phyloP scores from a whole-genome alignment of 2,797 vertebrate species.

The Rhadinocentrus ornatus region DNA sequence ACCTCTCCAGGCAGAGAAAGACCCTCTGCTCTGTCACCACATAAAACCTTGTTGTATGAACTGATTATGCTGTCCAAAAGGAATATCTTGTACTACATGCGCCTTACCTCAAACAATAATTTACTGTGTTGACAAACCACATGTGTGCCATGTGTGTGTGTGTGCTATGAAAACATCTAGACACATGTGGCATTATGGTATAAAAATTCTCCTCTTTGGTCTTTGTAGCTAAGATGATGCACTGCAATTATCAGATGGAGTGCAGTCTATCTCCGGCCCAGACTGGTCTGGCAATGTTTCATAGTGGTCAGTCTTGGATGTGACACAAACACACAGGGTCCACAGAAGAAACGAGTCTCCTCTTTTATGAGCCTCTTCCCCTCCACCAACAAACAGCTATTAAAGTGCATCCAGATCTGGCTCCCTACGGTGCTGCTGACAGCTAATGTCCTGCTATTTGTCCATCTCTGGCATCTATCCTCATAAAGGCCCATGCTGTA shows the following conservation, averaged over 20 bases:
- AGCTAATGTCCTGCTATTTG: slow-evolving; percentile 82
- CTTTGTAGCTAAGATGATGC: slow-evolving; percentile 38
- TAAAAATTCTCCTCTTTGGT: slow-evolving; percentile 18
- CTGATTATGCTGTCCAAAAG: slow-evolving; percentile 64
- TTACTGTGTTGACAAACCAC: slow-evolving; percentile 67
- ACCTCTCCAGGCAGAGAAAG: slow-evolving; percentile 73
- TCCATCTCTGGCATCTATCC: slow-evolving; percentile 81
- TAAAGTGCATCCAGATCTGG: slow-evolving; percentile 76
- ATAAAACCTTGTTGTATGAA: slow-evolving; percentile 73
- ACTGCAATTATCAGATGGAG: slow-evolving; percentile 45
- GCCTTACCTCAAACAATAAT: slow-evolving; percentile 45
- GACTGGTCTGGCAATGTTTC: slow-evolving; percentile 40
- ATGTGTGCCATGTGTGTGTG: background rate
- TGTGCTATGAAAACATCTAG: slow-evolving; percentile 14
- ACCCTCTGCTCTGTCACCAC: slow-evolving; percentile 71
- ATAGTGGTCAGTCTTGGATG: slow-evolving; percentile 48
- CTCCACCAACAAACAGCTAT: slow-evolving; percentile 74
- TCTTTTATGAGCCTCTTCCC: slow-evolving; percentile 79
- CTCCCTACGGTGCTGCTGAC: slow-evolving; percentile 77
- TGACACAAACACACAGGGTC: slow-evolving; percentile 62
- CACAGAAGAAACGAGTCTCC: slow-evolving; percentile 70
- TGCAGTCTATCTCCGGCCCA: slow-evolving; percentile 34
- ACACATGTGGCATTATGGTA: slow-evolving; percentile 2
- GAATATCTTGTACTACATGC: slow-evolving; percentile 59
- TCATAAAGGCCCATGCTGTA: slow-evolving; percentile 79